phyloP scores from a whole-genome alignment of 2,888 invertebrate genomes.

The Troilus luridus region DNA sequence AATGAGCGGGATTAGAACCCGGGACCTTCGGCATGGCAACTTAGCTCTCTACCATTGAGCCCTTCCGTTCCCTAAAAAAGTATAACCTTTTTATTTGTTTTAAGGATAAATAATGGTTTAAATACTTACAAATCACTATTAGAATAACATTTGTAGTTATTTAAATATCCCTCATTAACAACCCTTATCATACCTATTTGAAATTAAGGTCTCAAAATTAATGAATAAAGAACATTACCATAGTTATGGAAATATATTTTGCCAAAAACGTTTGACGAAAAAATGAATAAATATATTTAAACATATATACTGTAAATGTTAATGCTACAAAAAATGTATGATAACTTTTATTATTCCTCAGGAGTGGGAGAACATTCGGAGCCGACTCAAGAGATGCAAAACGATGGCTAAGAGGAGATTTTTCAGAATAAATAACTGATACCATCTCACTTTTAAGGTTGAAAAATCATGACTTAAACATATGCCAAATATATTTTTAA shows the following conservation, averaged over 20 bases:
- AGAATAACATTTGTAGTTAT: neutral
- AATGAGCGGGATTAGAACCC: too few species aligned
- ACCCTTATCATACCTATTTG: neutral
- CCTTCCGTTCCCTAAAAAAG: too few species aligned
- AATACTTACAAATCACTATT: neutral
- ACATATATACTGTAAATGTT: neutral
- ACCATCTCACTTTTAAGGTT: neutral
- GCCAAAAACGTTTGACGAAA: too few species aligned
- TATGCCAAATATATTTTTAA: neutral
- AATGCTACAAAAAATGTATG: neutral
- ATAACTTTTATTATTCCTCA: conserved; percentile 67
- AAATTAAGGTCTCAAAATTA: neutral
- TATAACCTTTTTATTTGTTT: neutral
- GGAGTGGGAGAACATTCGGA: conserved; percentile 83
- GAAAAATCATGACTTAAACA: neutral
- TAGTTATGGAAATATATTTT: neutral
- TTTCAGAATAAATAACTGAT: neutral
- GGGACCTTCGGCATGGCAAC: too few species aligned
- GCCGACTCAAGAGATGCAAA: conserved; percentile 82
- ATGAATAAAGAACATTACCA: neutral
- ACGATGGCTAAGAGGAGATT: conserved; percentile 67
- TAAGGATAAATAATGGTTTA: neutral
- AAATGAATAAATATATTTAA: neutral
- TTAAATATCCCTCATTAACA: neutral
- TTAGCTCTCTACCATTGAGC: too few species aligned